Base-by-base conservation (phyloP, 2,113 vertebrate species). In the Heterochromis multidens region DNA sequence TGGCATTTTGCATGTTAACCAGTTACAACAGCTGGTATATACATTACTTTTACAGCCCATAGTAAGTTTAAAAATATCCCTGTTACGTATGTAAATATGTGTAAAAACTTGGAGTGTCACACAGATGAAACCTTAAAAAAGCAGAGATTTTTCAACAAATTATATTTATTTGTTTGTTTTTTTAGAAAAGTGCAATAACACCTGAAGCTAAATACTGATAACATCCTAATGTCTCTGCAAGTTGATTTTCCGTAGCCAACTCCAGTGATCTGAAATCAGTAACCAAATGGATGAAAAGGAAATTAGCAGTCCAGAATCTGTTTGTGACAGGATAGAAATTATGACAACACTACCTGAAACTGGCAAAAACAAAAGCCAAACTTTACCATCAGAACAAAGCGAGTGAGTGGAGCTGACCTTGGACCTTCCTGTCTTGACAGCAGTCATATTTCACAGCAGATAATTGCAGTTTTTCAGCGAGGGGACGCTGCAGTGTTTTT, bases 221-320 rank as follows among this genome's bases (percentile, higher is more conserved):
- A 33, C 2, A 33, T 33, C 19, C 29, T 31, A 31, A 7, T 25
- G 2, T 56, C 9, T 56, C 57, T 58, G 61, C 3, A 5, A 27
- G 8, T 3, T 70, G 25, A 52, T 72, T 12, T 52, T 72, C 25
- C n/a, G 29, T 12, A 70, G 37, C 27, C 2, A 17, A 11, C 29
- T 72, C 43, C 67, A 5, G 67, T 21, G 43, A 29, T 72, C 9
- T 13, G 67, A 52, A 27, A 52, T 52, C 43, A 72, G 17, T 2
- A 31, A 52, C 17, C 43, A 52, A 9, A 21, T 72, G 67, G 43
- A 29, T 21, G 65, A 19, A 72, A 67, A 67, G 37, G 25, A 17
- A n/a, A 1, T 0, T 43, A 43, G 0, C 40, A 67, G 13, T 67
- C 4, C 63, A 67, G 23, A 46, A 27, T 67, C 35, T 17, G 0